Conservation (phyloP, 2,888 invertebrate genomes). For the Stegophylla sp. region DNA sequence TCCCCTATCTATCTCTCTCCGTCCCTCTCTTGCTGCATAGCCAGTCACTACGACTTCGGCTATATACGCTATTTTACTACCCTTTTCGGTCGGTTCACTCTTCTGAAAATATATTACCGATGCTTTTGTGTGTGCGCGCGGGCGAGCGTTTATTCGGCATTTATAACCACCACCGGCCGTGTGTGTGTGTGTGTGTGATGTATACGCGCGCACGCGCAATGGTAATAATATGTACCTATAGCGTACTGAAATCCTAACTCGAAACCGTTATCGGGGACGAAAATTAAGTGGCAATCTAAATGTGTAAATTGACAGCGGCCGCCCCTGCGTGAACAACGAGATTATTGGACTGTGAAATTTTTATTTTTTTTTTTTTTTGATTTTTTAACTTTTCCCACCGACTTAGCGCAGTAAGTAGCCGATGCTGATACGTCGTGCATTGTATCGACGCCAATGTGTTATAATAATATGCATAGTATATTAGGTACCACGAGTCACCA, state of each 20-base stretch:
- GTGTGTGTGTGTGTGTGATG: background rate
- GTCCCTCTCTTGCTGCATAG: too few species aligned
- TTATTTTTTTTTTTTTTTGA: background rate
- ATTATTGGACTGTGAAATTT: background rate
- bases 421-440: too few species aligned
- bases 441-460: too few species aligned
- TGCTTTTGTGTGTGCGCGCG: constrained; percentile 48
- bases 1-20: background rate
- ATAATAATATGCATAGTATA: too few species aligned
- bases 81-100: constrained; percentile 53
- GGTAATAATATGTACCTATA: background rate
- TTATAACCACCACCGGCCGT: background rate
- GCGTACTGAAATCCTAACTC: constrained; percentile 22
- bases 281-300: constrained; percentile 41
- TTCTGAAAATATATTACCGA: constrained; percentile 46
- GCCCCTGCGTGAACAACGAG: background rate
- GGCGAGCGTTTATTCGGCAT: constrained; percentile 25
- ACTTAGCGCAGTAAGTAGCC: too few species aligned
- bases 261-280: constrained; percentile 24
- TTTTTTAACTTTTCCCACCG: too few species aligned
- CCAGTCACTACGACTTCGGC: constrained; percentile 2
- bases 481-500: too few species aligned
- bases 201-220: background rate
- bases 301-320: background rate
- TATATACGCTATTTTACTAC: too few species aligned